Evolutionary conservation across 2,888 invertebrate species (phyloP).

Genomic region (Hyles lineata): DNA sequence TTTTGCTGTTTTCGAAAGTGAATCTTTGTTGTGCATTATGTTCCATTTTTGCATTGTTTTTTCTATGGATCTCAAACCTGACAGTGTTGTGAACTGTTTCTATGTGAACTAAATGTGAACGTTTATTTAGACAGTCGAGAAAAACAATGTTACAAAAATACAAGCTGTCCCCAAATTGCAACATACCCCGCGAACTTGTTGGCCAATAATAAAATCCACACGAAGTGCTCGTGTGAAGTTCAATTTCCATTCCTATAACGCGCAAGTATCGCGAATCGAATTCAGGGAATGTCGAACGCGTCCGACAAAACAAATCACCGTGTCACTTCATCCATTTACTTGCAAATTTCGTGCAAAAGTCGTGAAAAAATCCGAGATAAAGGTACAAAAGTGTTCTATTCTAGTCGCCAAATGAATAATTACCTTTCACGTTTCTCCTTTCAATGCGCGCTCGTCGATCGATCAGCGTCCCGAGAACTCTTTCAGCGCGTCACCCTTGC

Average conservation of each 20-base stretch:
- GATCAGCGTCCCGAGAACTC: constrained; percentile 83
- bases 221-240: constrained; percentile 28
- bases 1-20: constrained; percentile 59
- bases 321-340: constrained; percentile 82
- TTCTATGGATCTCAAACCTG: not conserved
- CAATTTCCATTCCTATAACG: constrained; percentile 50
- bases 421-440: constrained; percentile 83
- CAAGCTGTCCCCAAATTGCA: not conserved
- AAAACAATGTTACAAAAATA: not conserved
- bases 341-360: constrained; percentile 84
- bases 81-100: not conserved
- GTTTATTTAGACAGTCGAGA: not conserved
- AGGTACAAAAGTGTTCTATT: constrained; percentile 85
- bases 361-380: constrained; percentile 80
- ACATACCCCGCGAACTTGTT: constrained; percentile 6
- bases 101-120: not conserved
- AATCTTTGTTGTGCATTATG: constrained; percentile 48
- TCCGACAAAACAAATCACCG: constrained; percentile 78
- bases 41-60: constrained; percentile 47
- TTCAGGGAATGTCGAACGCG: constrained; percentile 74
- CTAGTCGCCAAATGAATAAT: constrained; percentile 85
- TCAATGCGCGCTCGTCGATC: constrained; percentile 82
- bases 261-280: constrained; percentile 53
- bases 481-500: constrained; percentile 83
- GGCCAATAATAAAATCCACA: constrained; percentile 18